Percentiles rank a stretch among this genome's conserved stretches.
Conservation (phyloP, 2,113 vertebrate species). For the Tautogolabrus adspersus region DNA sequence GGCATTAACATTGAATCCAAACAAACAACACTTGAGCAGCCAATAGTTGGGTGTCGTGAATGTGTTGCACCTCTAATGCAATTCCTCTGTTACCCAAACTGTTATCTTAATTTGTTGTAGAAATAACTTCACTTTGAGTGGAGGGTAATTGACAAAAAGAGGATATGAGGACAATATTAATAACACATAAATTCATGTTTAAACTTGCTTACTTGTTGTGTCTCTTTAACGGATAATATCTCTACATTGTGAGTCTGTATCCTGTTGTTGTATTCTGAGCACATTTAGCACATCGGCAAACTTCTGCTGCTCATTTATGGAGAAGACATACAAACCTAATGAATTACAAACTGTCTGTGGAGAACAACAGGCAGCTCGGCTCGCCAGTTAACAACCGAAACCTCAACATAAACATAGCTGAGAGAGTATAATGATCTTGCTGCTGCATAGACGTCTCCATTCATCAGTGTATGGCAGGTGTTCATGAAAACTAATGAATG, state of each 20-base stretch:
- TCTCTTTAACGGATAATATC: neutral
- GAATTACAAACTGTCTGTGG: conserved; percentile 8
- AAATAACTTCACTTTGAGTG: neutral
- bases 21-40: neutral
- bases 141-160: too few species aligned
- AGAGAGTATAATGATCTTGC: conserved; percentile 36
- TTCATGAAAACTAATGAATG: conserved; percentile 43
- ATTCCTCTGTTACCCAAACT: neutral
- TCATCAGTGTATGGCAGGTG: conserved; percentile 42
- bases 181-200: neutral
- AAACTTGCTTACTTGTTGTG: neutral
- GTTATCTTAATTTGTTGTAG: neutral
- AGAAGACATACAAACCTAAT: conserved; percentile 16
- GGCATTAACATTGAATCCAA: conserved; percentile 11
- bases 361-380: conserved; percentile 16
- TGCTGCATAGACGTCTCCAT: conserved; percentile 25
- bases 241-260: neutral
- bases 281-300: neutral
- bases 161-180: too few species aligned
- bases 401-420: conserved; percentile 41
- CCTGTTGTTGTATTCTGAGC: neutral
- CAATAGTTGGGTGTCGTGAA: neutral
- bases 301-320: conserved; percentile 13
- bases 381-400: conserved; percentile 27
- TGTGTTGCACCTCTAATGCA: conserved; percentile 3